phyloP scores from a whole-genome alignment of 2,888 invertebrate species.

The Tipula confusa region DNA sequence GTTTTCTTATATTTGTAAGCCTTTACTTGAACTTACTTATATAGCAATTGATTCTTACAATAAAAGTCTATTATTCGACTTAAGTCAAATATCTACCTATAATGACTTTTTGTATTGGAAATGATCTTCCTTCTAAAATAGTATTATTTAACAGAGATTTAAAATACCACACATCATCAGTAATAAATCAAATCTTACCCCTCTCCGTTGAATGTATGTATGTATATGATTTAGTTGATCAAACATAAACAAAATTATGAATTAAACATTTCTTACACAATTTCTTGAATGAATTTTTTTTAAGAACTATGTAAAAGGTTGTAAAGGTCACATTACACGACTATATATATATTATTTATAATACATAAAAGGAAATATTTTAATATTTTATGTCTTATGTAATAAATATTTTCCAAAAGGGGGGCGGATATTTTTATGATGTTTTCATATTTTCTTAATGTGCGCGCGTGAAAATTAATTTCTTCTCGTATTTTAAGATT shows the following conservation, averaged over 20 bases:
- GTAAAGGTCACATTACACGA: slow-evolving; percentile 12
- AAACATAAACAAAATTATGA: background rate
- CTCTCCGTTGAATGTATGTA: background rate
- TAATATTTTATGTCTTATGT: background rate
- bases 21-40: too few species aligned
- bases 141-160: too few species aligned
- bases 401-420: background rate
- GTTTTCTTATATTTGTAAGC: too few species aligned
- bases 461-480: slow-evolving; percentile 4
- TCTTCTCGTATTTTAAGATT: background rate
- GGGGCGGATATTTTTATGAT: background rate
- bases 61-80: too few species aligned
- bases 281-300: background rate
- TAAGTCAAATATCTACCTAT: too few species aligned
- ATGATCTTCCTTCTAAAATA: too few species aligned
- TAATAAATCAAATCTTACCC: background rate
- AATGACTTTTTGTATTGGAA: too few species aligned
- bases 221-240: background rate
- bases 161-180: background rate
- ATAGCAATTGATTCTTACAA: too few species aligned
- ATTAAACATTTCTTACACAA: background rate
- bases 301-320: background rate
- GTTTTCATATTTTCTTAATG: background rate
- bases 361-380: slow-evolving; percentile 4
- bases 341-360: background rate